Percentiles rank a stretch among this genome's conserved stretches.
These are phyloP conservation scores for Lytechinus variegatus DNA, from an alignment of 35 echinoderm and acorn worm genomes.

Conservation along the genomic window DNA sequence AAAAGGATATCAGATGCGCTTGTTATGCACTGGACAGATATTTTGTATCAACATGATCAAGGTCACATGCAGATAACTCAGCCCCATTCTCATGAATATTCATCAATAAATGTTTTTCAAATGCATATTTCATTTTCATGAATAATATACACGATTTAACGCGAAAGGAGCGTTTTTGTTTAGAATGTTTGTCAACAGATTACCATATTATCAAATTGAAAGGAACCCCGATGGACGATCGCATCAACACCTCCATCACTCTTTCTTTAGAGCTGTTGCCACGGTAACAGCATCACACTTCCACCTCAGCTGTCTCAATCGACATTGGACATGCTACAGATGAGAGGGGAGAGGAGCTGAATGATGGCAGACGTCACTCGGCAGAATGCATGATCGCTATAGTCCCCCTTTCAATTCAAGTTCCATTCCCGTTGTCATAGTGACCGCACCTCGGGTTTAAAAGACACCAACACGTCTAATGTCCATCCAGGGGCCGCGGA, in stretches of 20 bases:
- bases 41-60: neutral
- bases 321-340: neutral
- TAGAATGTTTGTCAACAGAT: neutral
- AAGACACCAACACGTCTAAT: neutral
- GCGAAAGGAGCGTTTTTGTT: neutral
- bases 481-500: too few relatives aligned
- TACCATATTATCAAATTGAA: neutral
- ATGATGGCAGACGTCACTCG: neutral
- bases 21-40: neutral
- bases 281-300: neutral
- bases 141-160: neutral
- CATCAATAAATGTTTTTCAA: neutral
- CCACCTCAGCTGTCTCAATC: neutral
- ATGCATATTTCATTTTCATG: neutral
- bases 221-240: neutral
- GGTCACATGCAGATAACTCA: neutral
- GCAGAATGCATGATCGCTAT: neutral
- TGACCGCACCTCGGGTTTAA: neutral
- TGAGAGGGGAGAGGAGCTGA: neutral
- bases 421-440: neutral
- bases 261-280: neutral
- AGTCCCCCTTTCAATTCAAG: neutral
- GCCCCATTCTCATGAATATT: neutral
- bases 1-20: neutral
- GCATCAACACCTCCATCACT: neutral